Base-by-base conservation (phyloP, 2,888 invertebrate species). In the Ecliptopera silaceata region DNA sequence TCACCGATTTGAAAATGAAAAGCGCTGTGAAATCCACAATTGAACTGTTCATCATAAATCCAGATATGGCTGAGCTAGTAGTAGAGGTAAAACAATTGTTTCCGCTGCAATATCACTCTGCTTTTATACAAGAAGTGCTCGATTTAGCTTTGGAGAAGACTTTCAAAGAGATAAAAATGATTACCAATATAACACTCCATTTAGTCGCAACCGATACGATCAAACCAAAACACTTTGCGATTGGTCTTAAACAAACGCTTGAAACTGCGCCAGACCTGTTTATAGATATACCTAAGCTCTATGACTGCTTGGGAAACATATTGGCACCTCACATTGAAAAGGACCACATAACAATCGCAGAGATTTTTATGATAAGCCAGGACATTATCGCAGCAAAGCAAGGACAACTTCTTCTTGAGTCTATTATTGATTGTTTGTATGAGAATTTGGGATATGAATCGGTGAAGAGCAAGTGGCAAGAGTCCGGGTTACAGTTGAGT, bases 241-340 rank as follows among this genome's bases (percentile, higher is more conserved):
- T 79, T n/a, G 93, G 96, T 29, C 86, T 97, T 58, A 90, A 91
- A 61, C 93, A 94, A 73, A 92, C 95, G 57, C 84, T 96, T 53
- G 93, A 93, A 62, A 72, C 74, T 63, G 94, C 94, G 11, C 94
- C 94, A 63, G 97, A 97, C 72, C 87, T 96, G 65, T 92, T 93
- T 63, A 94, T 97, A 68, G 97, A 98, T 92, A 94, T 97, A 79
- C 97, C 97, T 36, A 95, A 94, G 85, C 88, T 97, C 59, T 97
- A 96, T 94, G 92, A 93, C 60, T 96, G 95, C 80, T 89, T 96
- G 75, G 95, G 95, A 49, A 95, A 96, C 85, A 92, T 96, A 75
- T 86, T 96, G 53, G 77, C 83, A 10, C 87, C 87, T 4, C 86
- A 77, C 60, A 83, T 90, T 61, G 87, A 86, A 66, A 87, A 86